A percentile compares a stretch with the other conserved stretches of the same genome.
Evolutionary conservation across 2,797 vertebrate species (phyloP).

Genomic region (Taenioides sp.): DNA sequence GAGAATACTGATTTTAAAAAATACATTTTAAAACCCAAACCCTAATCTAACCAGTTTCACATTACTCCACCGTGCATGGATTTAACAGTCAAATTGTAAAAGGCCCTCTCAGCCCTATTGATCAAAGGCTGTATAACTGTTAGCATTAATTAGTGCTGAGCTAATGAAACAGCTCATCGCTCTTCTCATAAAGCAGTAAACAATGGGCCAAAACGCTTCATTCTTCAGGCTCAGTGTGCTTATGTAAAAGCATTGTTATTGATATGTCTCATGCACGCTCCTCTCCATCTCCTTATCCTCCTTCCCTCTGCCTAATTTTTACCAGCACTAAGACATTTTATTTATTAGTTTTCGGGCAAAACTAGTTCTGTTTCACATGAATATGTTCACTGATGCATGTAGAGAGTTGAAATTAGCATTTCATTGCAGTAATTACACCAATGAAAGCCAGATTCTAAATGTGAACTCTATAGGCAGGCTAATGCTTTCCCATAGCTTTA

Average conservation of each 20-base stretch:
- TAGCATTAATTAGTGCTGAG: constrained; percentile 68
- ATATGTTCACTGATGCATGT: constrained; percentile 84
- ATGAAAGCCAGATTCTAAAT: constrained; percentile 88
- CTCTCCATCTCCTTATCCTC: constrained; percentile 55
- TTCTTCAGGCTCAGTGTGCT: constrained; percentile 65
- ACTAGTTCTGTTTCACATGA: constrained; percentile 78
- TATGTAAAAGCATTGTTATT: constrained; percentile 67
- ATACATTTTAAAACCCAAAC: neutral
- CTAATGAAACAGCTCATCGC: constrained; percentile 74
- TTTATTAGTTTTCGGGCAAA: constrained; percentile 86
- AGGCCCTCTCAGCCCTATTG: constrained; percentile 46
- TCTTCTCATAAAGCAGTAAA: constrained; percentile 72
- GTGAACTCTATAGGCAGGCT: constrained; percentile 72
- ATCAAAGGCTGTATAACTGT: constrained; percentile 71
- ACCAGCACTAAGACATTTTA: constrained; percentile 82
- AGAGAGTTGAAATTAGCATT: constrained; percentile 91
- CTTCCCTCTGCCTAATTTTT: constrained; percentile 76
- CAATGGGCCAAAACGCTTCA: constrained; percentile 63
- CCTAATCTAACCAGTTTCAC: neutral
- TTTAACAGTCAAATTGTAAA: constrained; percentile 50
- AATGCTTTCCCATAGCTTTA: constrained; percentile 69
- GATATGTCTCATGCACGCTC: constrained; percentile 42
- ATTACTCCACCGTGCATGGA: neutral
- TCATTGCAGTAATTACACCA: constrained; percentile 94
- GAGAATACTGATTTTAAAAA: too few species aligned